Percentiles rank a stretch among this genome's conserved stretches.
These are phyloP conservation scores for Matsumurasca onukii DNA, from an alignment of 1,140 invertebrate genomes.

Conservation along the genomic window DNA sequence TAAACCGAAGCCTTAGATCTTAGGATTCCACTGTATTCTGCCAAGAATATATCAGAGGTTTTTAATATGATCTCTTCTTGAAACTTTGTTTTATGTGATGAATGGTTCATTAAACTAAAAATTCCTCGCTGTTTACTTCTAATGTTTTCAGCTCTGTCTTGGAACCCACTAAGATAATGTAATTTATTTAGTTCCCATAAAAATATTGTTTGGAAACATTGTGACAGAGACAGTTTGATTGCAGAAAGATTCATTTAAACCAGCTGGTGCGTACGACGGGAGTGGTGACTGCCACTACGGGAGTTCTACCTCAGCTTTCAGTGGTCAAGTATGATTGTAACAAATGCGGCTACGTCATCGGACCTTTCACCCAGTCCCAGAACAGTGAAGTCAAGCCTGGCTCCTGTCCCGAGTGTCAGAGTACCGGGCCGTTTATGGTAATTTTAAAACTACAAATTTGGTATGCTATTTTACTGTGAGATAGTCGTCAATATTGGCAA, in stretches of 20 bases:
- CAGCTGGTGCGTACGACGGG: slow-evolving; percentile 91
- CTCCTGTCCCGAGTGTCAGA: slow-evolving; percentile 97
- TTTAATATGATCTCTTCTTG: no score
- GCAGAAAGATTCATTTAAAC: slow-evolving; percentile 93
- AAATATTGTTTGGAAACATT: no score
- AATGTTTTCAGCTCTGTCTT: no score
- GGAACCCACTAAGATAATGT: no score
- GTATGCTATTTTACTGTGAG: background rate
- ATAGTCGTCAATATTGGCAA: background rate
- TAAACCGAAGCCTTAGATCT: no score
- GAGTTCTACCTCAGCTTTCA: slow-evolving; percentile 93
- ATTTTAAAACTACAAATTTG: slow-evolving; percentile 43
- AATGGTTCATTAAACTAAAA: no score
- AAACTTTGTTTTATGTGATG: no score
- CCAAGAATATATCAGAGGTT: no score
- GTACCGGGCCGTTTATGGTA: slow-evolving; percentile 92
- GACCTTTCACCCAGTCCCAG: slow-evolving; percentile 94
- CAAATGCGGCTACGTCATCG: slow-evolving; percentile 92
- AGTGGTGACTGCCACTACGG: slow-evolving; percentile 94
- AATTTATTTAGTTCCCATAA: no score
- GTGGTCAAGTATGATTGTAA: slow-evolving; percentile 98
- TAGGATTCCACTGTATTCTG: no score
- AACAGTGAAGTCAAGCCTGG: slow-evolving; percentile 93
- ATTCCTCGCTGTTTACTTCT: no score
- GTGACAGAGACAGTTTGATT: no score